phyloP scores from a whole-genome alignment of 1,140 invertebrate genomes.

The Lithobius niger region DNA sequence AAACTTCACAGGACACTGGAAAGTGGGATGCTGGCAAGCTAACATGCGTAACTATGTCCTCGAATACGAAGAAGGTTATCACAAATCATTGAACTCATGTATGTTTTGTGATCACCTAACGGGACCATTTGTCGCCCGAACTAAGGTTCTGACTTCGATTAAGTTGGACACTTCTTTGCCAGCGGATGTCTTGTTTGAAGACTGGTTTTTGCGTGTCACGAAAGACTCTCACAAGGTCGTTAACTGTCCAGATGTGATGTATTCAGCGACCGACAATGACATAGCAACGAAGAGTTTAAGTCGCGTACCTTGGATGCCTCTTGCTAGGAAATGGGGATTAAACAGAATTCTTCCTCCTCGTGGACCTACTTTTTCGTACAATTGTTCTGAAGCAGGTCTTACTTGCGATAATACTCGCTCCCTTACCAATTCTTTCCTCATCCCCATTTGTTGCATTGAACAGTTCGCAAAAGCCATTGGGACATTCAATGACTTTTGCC shows the following conservation, averaged over 20 bases:
- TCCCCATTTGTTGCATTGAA: slow-evolving; percentile 19
- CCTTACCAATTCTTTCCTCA: background rate
- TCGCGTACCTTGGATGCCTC: too few relatives aligned
- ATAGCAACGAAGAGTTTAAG: slow-evolving; percentile 2
- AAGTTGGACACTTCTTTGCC: slow-evolving; percentile 17
- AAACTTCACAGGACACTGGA: slow-evolving; percentile 24
- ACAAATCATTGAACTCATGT: slow-evolving; percentile 22
- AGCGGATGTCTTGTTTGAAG: slow-evolving; percentile 19
- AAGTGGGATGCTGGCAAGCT: slow-evolving; percentile 24
- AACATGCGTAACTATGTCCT: slow-evolving; percentile 22
- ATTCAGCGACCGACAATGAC: slow-evolving; percentile 15
- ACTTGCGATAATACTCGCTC: background rate
- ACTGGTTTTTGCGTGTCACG: slow-evolving; percentile 24
- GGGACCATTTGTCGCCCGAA: slow-evolving; percentile 23
- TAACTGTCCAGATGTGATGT: slow-evolving; percentile 27
- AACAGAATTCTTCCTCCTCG: slow-evolving; percentile 9
- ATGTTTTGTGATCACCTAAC: slow-evolving; percentile 25
- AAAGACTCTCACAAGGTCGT: slow-evolving; percentile 12
- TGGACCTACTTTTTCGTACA: slow-evolving; percentile 3
- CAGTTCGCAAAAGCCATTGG: slow-evolving; percentile 11
- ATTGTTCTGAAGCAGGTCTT: background rate
- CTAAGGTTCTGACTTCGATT: slow-evolving; percentile 10
- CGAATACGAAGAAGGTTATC: slow-evolving; percentile 23
- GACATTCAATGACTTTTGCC: slow-evolving; percentile 4
- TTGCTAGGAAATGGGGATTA: slow-evolving; percentile 19